These are phyloP conservation scores for Calliphora vicina DNA, from an alignment of 1,140 invertebrate genomes.

Conservation along the genomic window DNA sequence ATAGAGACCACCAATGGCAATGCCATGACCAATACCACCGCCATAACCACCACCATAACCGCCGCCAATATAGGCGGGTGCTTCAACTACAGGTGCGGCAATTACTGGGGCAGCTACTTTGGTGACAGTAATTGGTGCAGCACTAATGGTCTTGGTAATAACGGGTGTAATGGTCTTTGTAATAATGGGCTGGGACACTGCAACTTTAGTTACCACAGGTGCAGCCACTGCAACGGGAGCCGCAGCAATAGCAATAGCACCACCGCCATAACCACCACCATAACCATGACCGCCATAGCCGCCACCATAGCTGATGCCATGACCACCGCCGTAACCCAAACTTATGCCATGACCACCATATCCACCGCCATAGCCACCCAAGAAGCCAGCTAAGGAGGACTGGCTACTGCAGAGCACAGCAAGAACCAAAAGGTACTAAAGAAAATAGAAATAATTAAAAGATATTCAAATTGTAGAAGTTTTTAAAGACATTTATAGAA, in stretches of 20 bases:
- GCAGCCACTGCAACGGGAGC: slow-evolving; percentile 36
- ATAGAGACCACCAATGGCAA: slow-evolving; percentile 32
- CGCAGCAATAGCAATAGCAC: slow-evolving; percentile 30
- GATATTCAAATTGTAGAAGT: no score
- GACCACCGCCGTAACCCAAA: slow-evolving; percentile 37
- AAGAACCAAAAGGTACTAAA: slow-evolving; percentile 45
- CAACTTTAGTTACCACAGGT: slow-evolving; percentile 37
- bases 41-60: slow-evolving; percentile 51
- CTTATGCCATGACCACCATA: slow-evolving; percentile 12
- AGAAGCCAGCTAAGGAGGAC: slow-evolving; percentile 44
- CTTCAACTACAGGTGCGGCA: slow-evolving; percentile 13
- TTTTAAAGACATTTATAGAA: no score
- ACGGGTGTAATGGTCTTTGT: slow-evolving; percentile 51
- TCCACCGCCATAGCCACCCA: slow-evolving; percentile 43
- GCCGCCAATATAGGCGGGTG: slow-evolving; percentile 38
- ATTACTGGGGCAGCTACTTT: slow-evolving; percentile 40
- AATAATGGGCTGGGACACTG: slow-evolving; percentile 45
- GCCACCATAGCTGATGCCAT: slow-evolving; percentile 41
- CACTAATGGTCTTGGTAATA: slow-evolving; percentile 50
- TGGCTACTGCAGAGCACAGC: slow-evolving; percentile 41
- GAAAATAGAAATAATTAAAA: background rate
- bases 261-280: slow-evolving; percentile 42
- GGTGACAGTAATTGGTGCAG: slow-evolving; percentile 47
- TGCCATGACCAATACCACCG: slow-evolving; percentile 41
- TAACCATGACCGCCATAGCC: slow-evolving; percentile 39